Evolutionary conservation across 2,113 vertebrate species (phyloP).

Genomic region (Taurulus bubalis): DNA sequence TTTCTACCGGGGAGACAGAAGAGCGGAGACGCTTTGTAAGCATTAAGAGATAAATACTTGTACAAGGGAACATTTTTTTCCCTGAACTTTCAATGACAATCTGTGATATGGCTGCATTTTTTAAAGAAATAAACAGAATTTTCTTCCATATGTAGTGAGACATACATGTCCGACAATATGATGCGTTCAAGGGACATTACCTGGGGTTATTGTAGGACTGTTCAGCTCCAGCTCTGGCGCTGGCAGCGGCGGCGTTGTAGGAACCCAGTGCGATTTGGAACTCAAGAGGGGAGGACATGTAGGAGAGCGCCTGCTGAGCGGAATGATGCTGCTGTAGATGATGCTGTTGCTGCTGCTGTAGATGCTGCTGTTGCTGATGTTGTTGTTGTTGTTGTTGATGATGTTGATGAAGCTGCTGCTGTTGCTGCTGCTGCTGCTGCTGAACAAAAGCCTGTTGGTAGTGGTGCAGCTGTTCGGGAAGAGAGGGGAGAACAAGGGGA

Average conservation of each 20-base stretch:
- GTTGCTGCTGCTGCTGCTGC: conserved; percentile 75
- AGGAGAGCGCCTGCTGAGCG: conserved; percentile 83
- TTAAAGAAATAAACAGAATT: too few relatives aligned
- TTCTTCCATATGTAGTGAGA: not conserved
- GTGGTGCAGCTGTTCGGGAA: conserved; percentile 88
- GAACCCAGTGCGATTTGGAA: conserved; percentile 87
- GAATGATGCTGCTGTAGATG: conserved; percentile 89
- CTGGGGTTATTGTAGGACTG: conserved; percentile 81
- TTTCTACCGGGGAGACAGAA: conserved; percentile 71
- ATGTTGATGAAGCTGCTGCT: conserved; percentile 26
- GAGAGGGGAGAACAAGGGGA: conserved; percentile 61
- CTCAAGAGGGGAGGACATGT: conserved; percentile 89
- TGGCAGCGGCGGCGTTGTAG: conserved; percentile 77
- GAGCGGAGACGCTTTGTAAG: too few relatives aligned
- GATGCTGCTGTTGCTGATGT: conserved; percentile 85
- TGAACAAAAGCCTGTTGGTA: conserved; percentile 92
- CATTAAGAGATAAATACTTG: too few relatives aligned
- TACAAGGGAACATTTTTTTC: too few relatives aligned
- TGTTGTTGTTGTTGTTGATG: conserved; percentile 86
- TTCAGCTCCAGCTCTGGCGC: conserved; percentile 69
- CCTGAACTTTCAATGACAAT: too few relatives aligned
- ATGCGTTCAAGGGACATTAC: conserved; percentile 41
- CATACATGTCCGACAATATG: not conserved
- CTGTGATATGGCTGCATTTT: too few relatives aligned
- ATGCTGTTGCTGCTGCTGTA: conserved; percentile 76